Percentiles rank a stretch among this genome's conserved stretches.
Conservation (phyloP, 2,113 vertebrate species). For the Mirza zaza region DNA sequence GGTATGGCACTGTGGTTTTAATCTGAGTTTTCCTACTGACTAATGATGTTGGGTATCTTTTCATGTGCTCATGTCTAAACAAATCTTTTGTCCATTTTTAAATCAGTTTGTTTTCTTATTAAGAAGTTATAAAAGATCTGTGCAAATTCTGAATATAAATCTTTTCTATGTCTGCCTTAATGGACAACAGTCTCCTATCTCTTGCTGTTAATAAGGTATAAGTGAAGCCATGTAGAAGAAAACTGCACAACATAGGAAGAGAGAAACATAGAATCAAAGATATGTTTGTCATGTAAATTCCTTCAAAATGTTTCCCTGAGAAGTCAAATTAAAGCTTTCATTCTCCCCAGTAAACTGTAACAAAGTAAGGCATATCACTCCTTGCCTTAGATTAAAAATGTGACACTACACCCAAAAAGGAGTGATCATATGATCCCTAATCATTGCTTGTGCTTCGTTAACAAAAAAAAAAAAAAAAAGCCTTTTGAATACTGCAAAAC, state of each 20-base stretch:
- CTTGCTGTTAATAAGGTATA: not conserved
- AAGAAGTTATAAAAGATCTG: not conserved
- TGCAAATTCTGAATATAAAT: not conserved
- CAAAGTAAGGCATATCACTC: not conserved
- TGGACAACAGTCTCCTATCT: not conserved
- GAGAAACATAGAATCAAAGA: not conserved
- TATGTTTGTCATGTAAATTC: not conserved
- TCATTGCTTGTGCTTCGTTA: not conserved
- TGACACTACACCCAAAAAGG: not conserved
- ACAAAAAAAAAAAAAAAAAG: not conserved
- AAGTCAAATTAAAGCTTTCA: not conserved
- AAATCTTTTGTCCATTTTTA: not conserved
- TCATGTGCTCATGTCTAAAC: not conserved
- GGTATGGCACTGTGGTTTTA: not conserved
- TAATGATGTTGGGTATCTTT: not conserved
- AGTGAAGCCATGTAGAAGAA: not conserved
- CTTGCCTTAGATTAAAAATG: not conserved
- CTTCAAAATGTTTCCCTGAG: not conserved
- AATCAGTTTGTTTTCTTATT: not conserved
- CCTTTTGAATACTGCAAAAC: not conserved
- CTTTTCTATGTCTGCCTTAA: not conserved
- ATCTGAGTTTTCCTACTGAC: not conserved
- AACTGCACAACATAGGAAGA: not conserved
- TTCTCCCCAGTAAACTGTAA: not conserved
- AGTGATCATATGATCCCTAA: not conserved